phyloP scores from a whole-genome alignment of 2,888 invertebrate species.

The Bedellia somnulentella region DNA sequence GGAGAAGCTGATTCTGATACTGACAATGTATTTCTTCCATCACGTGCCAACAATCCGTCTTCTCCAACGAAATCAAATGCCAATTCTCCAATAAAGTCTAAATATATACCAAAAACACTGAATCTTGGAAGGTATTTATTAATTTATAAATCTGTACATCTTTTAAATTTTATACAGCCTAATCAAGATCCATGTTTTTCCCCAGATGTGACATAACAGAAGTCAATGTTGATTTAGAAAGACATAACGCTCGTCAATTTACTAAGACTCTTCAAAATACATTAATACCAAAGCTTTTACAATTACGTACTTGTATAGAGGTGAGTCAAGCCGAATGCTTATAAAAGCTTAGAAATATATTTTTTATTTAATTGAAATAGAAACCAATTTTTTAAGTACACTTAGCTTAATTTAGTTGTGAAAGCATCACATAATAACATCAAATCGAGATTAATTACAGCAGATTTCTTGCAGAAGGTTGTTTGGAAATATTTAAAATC shows the following conservation, averaged over 20 bases:
- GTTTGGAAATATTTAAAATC: too few relatives aligned
- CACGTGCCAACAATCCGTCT: conserved; percentile 35
- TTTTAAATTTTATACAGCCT: background rate
- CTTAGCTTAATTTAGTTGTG: too few relatives aligned
- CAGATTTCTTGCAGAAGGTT: too few relatives aligned
- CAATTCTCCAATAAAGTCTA: conserved; percentile 22
- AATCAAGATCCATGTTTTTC: conserved; percentile 6
- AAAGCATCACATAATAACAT: too few relatives aligned
- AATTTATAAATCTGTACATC: background rate
- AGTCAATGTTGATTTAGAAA: conserved; percentile 80
- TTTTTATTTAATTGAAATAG: too few relatives aligned
- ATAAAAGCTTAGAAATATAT: too few relatives aligned
- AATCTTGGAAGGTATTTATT: conserved; percentile 43
- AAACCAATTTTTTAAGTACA: too few relatives aligned
- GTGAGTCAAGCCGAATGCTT: conserved; percentile 20
- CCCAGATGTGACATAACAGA: conserved; percentile 52
- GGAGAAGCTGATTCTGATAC: conserved; percentile 52
- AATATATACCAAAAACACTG: conserved; percentile 42
- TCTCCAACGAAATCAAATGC: conserved; percentile 19
- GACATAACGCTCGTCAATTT: conserved; percentile 85
- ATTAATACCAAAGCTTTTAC: conserved; percentile 74
- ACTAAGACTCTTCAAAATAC: conserved; percentile 74
- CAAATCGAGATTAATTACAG: too few relatives aligned
- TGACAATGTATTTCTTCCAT: conserved; percentile 50
- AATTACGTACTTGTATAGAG: conserved; percentile 79